Evolutionary conservation across 2,888 invertebrate species (phyloP).

Genomic region (Hyppa rectilinea): DNA sequence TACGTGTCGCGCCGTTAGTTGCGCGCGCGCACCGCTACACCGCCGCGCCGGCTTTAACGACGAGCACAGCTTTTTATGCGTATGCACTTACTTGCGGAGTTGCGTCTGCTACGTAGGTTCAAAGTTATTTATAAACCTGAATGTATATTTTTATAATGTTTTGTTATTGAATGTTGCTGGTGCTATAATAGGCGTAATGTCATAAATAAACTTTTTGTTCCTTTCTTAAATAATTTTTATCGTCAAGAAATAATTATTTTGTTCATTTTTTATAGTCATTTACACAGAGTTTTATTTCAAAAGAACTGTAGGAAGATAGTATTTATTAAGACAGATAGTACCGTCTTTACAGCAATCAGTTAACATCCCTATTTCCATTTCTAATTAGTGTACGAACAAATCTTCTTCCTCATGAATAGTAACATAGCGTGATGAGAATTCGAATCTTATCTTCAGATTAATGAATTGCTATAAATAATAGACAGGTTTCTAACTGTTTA

Average conservation of each 20-base stretch:
- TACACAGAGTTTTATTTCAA: background rate
- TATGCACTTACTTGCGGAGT: conserved; percentile 47
- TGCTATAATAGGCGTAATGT: background rate
- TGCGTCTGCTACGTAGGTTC: conserved; percentile 4
- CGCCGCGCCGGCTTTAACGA: conserved; percentile 56
- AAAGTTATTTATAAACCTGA: conserved; percentile 40
- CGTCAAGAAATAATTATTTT: background rate
- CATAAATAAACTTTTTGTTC: background rate
- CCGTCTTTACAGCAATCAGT: conserved; percentile 35
- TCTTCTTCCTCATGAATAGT: conserved; percentile 37
- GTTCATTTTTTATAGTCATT: background rate
- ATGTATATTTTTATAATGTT: conserved; percentile 12
- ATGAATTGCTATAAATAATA: conserved; percentile 43
- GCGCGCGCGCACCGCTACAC: conserved; percentile 64
- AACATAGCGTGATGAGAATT: conserved; percentile 37
- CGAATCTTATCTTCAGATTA: conserved; percentile 41
- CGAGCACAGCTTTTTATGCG: conserved; percentile 63
- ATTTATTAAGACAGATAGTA: conserved; percentile 1
- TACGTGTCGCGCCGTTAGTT: conserved; percentile 71
- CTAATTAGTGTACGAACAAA: conserved; percentile 44
- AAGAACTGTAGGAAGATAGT: background rate
- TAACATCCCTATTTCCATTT: conserved; percentile 48
- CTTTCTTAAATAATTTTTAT: background rate
- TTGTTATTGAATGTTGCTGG: background rate
- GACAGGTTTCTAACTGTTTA: conserved; percentile 49